phyloP scores from a whole-genome alignment of 2,113 vertebrate species.

The Platysternon megacephalum region DNA sequence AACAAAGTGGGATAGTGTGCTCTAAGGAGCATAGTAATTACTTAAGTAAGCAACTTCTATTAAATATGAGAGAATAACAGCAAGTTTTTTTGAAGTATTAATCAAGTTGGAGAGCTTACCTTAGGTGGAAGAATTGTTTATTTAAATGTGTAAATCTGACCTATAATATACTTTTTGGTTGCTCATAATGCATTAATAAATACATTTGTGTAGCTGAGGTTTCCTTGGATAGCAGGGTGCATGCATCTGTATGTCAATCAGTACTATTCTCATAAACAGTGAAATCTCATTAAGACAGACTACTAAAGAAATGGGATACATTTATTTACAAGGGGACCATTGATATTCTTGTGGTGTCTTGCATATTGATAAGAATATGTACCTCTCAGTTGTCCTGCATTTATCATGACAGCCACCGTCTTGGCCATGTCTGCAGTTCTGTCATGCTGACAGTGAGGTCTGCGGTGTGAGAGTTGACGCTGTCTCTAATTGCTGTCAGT shows the following conservation, averaged over 20 bases:
- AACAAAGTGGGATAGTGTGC: neutral
- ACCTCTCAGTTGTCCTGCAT: neutral
- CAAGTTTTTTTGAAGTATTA: neutral
- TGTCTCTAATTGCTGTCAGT: neutral
- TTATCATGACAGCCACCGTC: rapidly evolving
- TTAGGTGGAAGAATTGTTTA: neutral
- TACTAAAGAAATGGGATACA: neutral
- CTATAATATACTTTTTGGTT: neutral
- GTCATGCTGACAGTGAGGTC: neutral
- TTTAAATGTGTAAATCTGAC: neutral
- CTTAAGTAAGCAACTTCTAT: neutral
- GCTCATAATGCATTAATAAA: neutral
- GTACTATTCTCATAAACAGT: neutral
- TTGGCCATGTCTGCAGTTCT: neutral
- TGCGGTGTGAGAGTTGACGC: neutral
- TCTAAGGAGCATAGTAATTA: neutral
- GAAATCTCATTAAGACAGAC: neutral
- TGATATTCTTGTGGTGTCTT: neutral
- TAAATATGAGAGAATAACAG: rapidly evolving
- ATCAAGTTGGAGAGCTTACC: neutral
- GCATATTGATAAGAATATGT: neutral
- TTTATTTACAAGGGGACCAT: neutral
- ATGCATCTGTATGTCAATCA: neutral
- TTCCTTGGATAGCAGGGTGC: neutral
- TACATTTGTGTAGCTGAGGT: neutral